Base-by-base conservation (phyloP, 2,797 vertebrate genomes). In the Malurus splendens region DNA sequence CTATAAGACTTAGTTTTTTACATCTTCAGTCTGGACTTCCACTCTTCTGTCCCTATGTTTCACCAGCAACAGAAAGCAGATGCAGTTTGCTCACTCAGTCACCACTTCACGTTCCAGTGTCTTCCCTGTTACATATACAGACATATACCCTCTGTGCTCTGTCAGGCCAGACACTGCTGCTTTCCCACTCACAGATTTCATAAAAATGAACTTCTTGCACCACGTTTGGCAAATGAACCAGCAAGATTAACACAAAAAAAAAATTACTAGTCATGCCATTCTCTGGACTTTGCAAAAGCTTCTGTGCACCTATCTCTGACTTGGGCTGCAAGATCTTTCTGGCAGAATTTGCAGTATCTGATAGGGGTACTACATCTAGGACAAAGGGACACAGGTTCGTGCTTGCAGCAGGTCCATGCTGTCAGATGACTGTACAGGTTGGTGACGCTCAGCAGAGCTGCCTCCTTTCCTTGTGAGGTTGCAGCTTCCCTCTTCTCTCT, bases 401-500 rank as follows among this genome's bases (percentile, higher is more conserved):
- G 38, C 54, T 38, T 64, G 67, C 64, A 54, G 52, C 36, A 56
- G 45, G 60, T 47, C 42, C 1, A 0, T 9, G n/a, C 16, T 23
- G 24, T 10, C 67, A 45, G 14, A 24, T 9, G 66, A 27, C n/a
- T 23, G 55, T 28, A 28, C 32, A 11, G 33, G 20, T 11, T 0
- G 0, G 52, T 0, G 0, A 45, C 2, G 50, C 36, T 56, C 55
- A 38, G 44, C 59, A 38, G 32, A 1, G 17, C 51, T 38, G 54
- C 18, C 57, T 76, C 65, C 32, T 33, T 51, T 50, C 27, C 3
- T 0, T 22, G 10, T 0, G 1, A 0, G 3, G 41, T 15, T 56
- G 25, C 30, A 36, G 28, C n/a, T 70, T 48, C 36, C 74, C 27
- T 39, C 22, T 77, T 38, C 52, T 54, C 45, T 41, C 41, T 18